These are phyloP conservation scores for Drosophila setifemur DNA, from an alignment of 1,140 invertebrate genomes.

Conservation along the genomic window DNA sequence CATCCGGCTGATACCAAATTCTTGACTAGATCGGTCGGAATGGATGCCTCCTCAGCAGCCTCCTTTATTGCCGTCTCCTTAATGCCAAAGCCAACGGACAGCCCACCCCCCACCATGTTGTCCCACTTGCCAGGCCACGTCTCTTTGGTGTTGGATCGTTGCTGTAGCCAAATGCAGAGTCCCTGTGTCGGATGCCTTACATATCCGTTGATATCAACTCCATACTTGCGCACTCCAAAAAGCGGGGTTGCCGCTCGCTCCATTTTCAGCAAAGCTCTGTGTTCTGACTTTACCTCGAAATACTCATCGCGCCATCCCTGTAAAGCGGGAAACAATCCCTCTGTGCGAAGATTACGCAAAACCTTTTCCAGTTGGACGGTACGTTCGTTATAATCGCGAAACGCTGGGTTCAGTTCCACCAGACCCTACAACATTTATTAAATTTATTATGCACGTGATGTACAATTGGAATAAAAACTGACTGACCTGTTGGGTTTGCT, in stretches of 20 bases:
- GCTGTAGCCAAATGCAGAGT: conserved; percentile 96
- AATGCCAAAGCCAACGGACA: conserved; percentile 93
- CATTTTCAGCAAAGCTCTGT: conserved; percentile 91
- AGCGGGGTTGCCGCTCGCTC: conserved; percentile 95
- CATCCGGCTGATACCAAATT: conserved; percentile 91
- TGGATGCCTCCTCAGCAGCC: conserved; percentile 95
- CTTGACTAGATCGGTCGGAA: conserved; percentile 88
- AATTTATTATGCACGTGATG: too few relatives aligned
- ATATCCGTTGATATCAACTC: conserved; percentile 97
- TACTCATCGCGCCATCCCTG: conserved; percentile 96
- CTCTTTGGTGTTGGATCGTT: conserved; percentile 94
- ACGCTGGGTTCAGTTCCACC: conserved; percentile 92
- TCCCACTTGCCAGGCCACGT: conserved; percentile 98
- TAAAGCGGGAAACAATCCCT: conserved; percentile 86
- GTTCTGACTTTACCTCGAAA: conserved; percentile 91
- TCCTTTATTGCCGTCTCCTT: conserved; percentile 95
- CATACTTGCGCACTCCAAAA: conserved; percentile 96
- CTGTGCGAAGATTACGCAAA: conserved; percentile 87
- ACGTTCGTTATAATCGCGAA: conserved; percentile 91
- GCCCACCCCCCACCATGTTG: conserved; percentile 96
- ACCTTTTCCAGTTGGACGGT: conserved; percentile 91
- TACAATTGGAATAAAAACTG: background rate
- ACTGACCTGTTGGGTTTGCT: conserved; percentile 73
- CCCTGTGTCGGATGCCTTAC: conserved; percentile 92
- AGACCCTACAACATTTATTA: conserved; percentile 53